Base-by-base conservation (phyloP, 2,888 invertebrate species). In the Erebia ligea region DNA sequence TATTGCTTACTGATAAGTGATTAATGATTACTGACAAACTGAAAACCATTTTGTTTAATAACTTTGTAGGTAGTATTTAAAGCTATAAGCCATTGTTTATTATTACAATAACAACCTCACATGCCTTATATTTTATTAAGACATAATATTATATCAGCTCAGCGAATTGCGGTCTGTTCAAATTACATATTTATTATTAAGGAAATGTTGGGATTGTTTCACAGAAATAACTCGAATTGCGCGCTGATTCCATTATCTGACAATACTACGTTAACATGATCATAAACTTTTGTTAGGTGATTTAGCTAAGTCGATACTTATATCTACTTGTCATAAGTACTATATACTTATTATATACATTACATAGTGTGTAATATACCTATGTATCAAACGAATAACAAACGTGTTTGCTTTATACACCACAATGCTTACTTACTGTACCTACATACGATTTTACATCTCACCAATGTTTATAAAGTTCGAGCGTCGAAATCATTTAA, bases 151-250 rank as follows among this genome's bases (percentile, higher is more conserved):
- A 8, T 0, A 17, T 2, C 15, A 6, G 15, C 5, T 62, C 45
- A 11, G 58, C 58, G 58, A 59, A 59, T 8, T 59, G n/a, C 17
- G 40, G 17, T 40, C 58, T 10, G 10, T 59, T 15, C 40, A 40
- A 40, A 56, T 56, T 56, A 19, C n/a, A n/a, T 50, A 50, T 48
- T 15, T 15, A 48, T 48, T 48, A 48, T 10, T 56, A 58, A 58
- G 58, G 58, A 58, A 58, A 57, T 13, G 5, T 8, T 59, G 58
- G 40, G 58, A 59, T 40, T 40, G 58, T 42, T 40, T 17, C 11
- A 56, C 21, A 40, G 40, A 40, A 40, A 11, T 50, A 50, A n/a
- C 50, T 50, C 50, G 50, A 50, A n/a, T n/a, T 5, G 50, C 50
- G 50, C 50, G 50, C 50, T 17, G 1, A 50, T 50, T 50, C n/a